Evolutionary conservation across 2,113 vertebrate species (phyloP).

Genomic region (Festucalex cinctus): DNA sequence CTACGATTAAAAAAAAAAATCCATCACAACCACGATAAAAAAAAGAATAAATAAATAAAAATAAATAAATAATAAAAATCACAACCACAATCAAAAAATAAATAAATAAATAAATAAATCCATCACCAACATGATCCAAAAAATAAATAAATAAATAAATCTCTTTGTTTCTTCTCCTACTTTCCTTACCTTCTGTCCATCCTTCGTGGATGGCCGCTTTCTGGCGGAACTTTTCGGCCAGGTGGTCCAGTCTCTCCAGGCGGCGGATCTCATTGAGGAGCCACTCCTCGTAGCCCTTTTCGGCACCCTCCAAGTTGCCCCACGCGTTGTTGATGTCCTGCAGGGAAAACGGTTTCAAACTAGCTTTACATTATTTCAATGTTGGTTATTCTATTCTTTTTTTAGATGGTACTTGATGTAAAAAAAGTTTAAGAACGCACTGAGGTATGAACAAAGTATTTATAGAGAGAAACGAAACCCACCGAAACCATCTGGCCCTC

Average conservation of each 20-base stretch:
- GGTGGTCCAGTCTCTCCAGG: conserved; percentile 93
- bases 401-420: too few species aligned
- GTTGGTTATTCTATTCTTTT: too few species aligned
- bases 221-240: conserved; percentile 97
- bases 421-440: neutral
- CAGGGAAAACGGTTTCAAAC: neutral
- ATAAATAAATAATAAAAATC: too few species aligned
- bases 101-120: too few species aligned
- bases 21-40: too few species aligned
- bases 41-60: too few species aligned
- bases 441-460: neutral
- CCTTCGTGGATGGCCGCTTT: conserved; percentile 96
- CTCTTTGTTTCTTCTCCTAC: neutral
- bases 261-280: conserved; percentile 95
- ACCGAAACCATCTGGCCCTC: conserved; percentile 98
- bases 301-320: conserved; percentile 90
- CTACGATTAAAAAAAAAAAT: too few species aligned
- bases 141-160: too few species aligned
- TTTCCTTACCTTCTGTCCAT: conserved; percentile 89
- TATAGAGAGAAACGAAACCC: conserved; percentile 44
- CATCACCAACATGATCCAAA: too few species aligned
- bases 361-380: neutral
- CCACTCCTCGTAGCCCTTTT: conserved; percentile 99
- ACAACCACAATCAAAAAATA: too few species aligned
- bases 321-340: conserved; percentile 96